Percentiles rank a stretch among this genome's conserved stretches.
These are phyloP conservation scores for Athetis lepigone DNA, from an alignment of 2,888 invertebrate genomes.

Conservation along the genomic window DNA sequence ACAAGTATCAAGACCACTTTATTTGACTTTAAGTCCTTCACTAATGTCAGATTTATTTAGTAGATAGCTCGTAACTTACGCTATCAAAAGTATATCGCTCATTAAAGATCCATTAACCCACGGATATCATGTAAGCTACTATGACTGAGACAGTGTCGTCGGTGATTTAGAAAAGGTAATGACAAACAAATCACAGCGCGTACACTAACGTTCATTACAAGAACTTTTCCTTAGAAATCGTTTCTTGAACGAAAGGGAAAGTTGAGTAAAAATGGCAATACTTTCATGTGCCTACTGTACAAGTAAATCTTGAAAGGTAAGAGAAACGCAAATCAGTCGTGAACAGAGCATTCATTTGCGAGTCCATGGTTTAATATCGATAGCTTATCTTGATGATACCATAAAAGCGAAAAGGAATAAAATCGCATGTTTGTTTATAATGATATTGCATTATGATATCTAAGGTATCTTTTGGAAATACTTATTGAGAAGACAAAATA, in stretches of 20 bases:
- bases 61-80: not conserved
- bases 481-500: not conserved
- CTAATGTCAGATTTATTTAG: not conserved
- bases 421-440: not conserved
- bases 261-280: conserved; percentile 41
- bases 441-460: not conserved
- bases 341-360: conserved; percentile 13
- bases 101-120: conserved; percentile 36
- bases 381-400: conserved; percentile 29
- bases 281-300: conserved; percentile 25
- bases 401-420: conserved; percentile 11
- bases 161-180: conserved; percentile 30
- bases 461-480: not conserved
- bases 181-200: conserved; percentile 35
- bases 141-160: conserved; percentile 5
- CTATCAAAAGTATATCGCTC: conserved; percentile 10
- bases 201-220: conserved; percentile 20
- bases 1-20: not conserved
- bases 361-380: conserved; percentile 22
- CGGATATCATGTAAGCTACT: not conserved
- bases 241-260: conserved; percentile 53
- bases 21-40: not conserved
- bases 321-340: conserved; percentile 39
- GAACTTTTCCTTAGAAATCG: conserved; percentile 51
- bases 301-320: conserved; percentile 33